Evolutionary conservation across 2,113 vertebrate genomes (phyloP).

Genomic region (Eudyptes chrysolophus): DNA sequence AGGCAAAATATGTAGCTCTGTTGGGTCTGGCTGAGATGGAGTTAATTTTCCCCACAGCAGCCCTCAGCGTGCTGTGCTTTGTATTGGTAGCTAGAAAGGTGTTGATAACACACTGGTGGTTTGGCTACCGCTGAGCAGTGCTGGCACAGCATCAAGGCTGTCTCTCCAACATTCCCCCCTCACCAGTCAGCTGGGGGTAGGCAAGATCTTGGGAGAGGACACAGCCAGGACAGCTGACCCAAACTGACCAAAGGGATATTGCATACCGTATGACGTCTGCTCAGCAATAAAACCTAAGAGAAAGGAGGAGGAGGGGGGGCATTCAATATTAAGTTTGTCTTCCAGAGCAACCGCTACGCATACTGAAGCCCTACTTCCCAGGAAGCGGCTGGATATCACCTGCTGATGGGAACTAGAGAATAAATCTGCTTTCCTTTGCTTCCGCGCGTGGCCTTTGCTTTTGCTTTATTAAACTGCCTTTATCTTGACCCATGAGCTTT

Average conservation of each 20-base stretch:
- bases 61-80: not conserved
- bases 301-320: not conserved
- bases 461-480: not conserved
- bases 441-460: not conserved
- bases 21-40: not conserved
- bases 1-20: not conserved
- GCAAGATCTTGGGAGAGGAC: not conserved
- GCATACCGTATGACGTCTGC: not conserved
- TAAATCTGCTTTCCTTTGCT: not conserved
- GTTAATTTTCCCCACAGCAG: not conserved
- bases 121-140: not conserved
- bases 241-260: not conserved
- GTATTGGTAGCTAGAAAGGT: not conserved
- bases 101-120: not conserved
- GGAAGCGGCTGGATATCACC: not conserved
- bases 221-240: not conserved
- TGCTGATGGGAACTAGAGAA: not conserved
- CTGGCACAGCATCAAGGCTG: not conserved
- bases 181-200: not conserved
- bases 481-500: not conserved
- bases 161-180: not conserved
- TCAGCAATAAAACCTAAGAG: not conserved
- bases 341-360: not conserved
- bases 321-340: not conserved
- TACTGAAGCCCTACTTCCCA: not conserved